A percentile compares a stretch with the other conserved stretches of the same genome.
Conservation (phyloP, 2,888 invertebrate genomes). For the Corbicula japonica region DNA sequence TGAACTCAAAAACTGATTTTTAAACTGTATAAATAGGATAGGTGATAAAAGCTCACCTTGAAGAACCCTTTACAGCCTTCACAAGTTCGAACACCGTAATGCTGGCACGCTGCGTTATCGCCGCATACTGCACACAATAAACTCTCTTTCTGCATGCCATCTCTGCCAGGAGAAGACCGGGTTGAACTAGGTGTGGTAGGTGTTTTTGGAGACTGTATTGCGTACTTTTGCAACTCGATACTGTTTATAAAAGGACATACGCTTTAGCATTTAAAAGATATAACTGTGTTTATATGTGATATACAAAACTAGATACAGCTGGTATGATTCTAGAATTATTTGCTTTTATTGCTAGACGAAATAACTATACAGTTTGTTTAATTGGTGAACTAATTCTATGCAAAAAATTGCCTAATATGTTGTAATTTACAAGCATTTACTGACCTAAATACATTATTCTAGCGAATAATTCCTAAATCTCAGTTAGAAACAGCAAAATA, state of each 20-base stretch:
- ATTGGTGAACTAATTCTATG: too few species aligned
- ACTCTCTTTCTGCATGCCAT: constrained; percentile 81
- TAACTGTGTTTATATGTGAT: background rate
- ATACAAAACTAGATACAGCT: too few species aligned
- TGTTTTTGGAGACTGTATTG: constrained; percentile 83
- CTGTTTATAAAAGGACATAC: constrained; percentile 69
- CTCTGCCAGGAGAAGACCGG: constrained; percentile 81
- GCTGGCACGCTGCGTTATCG: constrained; percentile 99
- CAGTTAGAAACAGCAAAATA: too few species aligned
- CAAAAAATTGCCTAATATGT: too few species aligned
- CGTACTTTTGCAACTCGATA: constrained; percentile 82
- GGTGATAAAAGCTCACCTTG: constrained; percentile 85
- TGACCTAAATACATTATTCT: too few species aligned
- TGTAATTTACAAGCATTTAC: too few species aligned
- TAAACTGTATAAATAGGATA: background rate
- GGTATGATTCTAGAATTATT: too few species aligned
- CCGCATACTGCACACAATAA: constrained; percentile 99
- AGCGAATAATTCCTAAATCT: too few species aligned
- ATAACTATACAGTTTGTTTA: too few species aligned
- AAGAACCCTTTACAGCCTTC: constrained; percentile 97
- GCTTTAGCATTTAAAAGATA: background rate
- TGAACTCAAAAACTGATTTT: too few species aligned
- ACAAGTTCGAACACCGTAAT: constrained; percentile 99
- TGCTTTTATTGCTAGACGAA: too few species aligned
- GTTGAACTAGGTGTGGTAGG: constrained; percentile 84